Evolutionary conservation across 1,140 invertebrate genomes (phyloP).

Genomic region (Thaumetopoea pityocampa): DNA sequence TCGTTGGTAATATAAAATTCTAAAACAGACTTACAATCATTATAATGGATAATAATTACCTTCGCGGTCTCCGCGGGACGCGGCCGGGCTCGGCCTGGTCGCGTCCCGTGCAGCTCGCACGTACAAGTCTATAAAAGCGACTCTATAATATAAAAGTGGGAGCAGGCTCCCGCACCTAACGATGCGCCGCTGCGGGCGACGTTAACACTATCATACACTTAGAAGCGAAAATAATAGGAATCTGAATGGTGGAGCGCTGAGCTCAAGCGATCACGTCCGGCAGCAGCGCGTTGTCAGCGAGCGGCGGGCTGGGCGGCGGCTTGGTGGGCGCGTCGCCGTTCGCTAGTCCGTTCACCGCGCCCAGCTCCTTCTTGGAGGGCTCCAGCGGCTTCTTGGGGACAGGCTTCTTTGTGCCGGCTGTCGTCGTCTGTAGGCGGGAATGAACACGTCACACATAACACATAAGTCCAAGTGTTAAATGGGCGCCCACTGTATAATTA

Average conservation of each 20-base stretch:
- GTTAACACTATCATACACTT: conserved; percentile 71
- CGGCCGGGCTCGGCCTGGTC: conserved; percentile 7
- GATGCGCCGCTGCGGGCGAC: conserved; percentile 42
- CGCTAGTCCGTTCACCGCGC: conserved; percentile 24
- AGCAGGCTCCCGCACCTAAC: conserved; percentile 64
- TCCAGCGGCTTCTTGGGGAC: conserved; percentile 30
- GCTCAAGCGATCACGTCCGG: conserved; percentile 69
- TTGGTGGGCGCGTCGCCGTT: conserved; percentile 47
- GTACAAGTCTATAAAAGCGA: conserved; percentile 63
- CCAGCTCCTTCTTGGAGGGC: conserved; percentile 32
- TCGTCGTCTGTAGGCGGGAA: conserved; percentile 28
- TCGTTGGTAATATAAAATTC: conserved; percentile 75
- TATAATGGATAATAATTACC: conserved; percentile 57
- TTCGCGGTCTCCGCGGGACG: conserved; percentile 15
- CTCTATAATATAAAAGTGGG: conserved; percentile 69
- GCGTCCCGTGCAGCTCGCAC: conserved; percentile 11
- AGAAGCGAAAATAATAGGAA: conserved; percentile 72
- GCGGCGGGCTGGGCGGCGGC: conserved; percentile 57
- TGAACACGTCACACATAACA: conserved; percentile 5
- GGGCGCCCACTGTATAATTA: no score
- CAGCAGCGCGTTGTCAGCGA: conserved; percentile 59
- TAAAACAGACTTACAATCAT: conserved; percentile 65
- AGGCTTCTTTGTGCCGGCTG: conserved; percentile 26
- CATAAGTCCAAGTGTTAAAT: no score
- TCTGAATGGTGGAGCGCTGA: conserved; percentile 27